Evolutionary conservation across 1,140 invertebrate species (phyloP).

Genomic region (Steinernema feltiae): DNA sequence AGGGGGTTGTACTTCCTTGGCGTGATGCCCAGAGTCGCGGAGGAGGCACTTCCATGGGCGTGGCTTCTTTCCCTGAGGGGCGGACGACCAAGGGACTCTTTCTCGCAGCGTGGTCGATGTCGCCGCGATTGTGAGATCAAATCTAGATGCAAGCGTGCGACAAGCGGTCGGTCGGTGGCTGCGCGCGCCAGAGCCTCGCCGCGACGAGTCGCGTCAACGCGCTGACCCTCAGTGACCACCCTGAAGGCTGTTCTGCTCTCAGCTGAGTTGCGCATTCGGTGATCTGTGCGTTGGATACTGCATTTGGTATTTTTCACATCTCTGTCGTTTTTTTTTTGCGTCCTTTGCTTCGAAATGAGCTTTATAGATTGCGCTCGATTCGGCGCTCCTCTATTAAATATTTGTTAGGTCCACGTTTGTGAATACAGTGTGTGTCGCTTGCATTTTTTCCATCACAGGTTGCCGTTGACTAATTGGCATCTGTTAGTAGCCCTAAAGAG

Average conservation of each 20-base stretch:
- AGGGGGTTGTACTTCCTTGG: background rate
- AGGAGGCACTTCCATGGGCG: background rate
- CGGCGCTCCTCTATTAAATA: too few relatives aligned
- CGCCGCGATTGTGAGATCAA: conserved; percentile 7
- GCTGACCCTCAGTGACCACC: background rate
- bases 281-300: too few relatives aligned
- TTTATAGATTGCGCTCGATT: background rate
- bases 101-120: background rate
- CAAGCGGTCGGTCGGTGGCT: conserved; percentile 9
- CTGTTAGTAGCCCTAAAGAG: background rate
- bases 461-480: too few relatives aligned
- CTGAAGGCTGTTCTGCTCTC: background rate
- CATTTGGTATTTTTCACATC: background rate
- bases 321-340: background rate
- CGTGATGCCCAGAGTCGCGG: background rate
- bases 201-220: background rate
- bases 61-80: background rate
- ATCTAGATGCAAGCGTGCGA: conserved; percentile 10
- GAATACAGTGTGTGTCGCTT: too few relatives aligned
- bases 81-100: background rate
- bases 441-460: too few relatives aligned
- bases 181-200: background rate
- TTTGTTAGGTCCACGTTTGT: too few relatives aligned
- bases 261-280: background rate
- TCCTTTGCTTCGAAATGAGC: background rate